Evolutionary conservation across 2,888 invertebrate species (phyloP).

Genomic region (Germaria angustata): DNA sequence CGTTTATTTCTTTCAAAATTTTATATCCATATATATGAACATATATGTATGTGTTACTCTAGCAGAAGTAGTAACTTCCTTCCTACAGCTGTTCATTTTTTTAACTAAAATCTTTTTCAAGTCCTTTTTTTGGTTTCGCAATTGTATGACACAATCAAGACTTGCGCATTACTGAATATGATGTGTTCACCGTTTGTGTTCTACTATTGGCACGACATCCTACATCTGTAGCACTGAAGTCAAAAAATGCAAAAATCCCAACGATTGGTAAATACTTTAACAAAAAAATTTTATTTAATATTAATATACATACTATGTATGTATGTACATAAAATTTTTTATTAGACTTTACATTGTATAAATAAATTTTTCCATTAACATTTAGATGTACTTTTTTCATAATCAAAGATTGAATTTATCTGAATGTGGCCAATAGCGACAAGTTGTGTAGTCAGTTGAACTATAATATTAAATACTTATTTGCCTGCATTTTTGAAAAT

Average conservation of each 20-base stretch:
- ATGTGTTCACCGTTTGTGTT: neutral
- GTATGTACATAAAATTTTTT: neutral
- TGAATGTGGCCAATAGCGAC: too few species aligned
- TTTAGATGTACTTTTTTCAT: too few species aligned
- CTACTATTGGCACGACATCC: slow-evolving; percentile 21
- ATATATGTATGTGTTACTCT: neutral
- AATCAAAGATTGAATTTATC: too few species aligned
- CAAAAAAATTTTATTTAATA: neutral
- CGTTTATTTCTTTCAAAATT: too few species aligned
- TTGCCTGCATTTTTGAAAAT: too few species aligned
- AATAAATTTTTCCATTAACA: too few species aligned
- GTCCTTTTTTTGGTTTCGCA: slow-evolving; percentile 51
- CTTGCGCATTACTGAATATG: slow-evolving; percentile 72
- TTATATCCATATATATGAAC: too few species aligned
- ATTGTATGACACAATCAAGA: slow-evolving; percentile 75
- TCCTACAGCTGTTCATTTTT: slow-evolving; percentile 48
- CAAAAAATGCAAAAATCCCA: neutral
- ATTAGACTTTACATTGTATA: too few species aligned
- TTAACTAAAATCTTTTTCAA: slow-evolving; percentile 46
- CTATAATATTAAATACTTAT: too few species aligned
- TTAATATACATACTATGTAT: too few species aligned
- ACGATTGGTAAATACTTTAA: slow-evolving; percentile 5
- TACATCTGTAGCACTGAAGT: neutral
- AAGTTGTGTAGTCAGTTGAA: too few species aligned
- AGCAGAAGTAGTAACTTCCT: slow-evolving; percentile 1